Evolutionary conservation across 1,140 invertebrate genomes (phyloP).

Genomic region (Episyrphus balteatus): DNA sequence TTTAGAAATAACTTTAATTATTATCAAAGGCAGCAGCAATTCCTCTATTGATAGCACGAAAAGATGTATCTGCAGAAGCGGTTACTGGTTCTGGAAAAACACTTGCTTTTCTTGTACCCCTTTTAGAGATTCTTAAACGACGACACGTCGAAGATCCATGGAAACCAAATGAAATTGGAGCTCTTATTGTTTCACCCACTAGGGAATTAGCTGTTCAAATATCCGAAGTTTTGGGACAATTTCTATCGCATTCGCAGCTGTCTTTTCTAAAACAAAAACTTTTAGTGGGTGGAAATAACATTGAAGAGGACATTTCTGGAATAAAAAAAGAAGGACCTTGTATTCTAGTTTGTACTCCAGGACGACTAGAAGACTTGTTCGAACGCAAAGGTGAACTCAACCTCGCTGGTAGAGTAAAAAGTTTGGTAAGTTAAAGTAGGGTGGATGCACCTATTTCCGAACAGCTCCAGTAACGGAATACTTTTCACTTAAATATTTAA

Average conservation of each 20-base stretch:
- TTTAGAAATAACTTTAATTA: not conserved
- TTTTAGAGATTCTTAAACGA: slow-evolving; percentile 73
- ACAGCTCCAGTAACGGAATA: not conserved
- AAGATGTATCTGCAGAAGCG: slow-evolving; percentile 94
- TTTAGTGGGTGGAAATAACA: slow-evolving; percentile 72
- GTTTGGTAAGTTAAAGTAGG: slow-evolving; percentile 44
- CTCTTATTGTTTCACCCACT: slow-evolving; percentile 85
- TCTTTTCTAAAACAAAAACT: slow-evolving; percentile 45
- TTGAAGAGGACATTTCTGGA: slow-evolving; percentile 57
- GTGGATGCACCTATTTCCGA: too few species aligned
- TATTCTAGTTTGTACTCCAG: slow-evolving; percentile 86
- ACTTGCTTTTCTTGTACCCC: slow-evolving; percentile 83
- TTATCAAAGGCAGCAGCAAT: slow-evolving; percentile 69
- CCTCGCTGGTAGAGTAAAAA: slow-evolving; percentile 55
- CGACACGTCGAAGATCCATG: slow-evolving; percentile 48
- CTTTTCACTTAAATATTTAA: slow-evolving; percentile 2
- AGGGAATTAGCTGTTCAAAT: slow-evolving; percentile 87
- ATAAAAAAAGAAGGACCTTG: slow-evolving; percentile 64
- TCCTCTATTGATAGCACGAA: slow-evolving; percentile 76
- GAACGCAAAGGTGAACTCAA: slow-evolving; percentile 51
- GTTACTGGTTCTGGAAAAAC: slow-evolving; percentile 97
- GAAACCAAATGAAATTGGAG: slow-evolving; percentile 70
- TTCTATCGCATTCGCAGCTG: slow-evolving; percentile 31
- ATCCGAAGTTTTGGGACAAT: slow-evolving; percentile 54
- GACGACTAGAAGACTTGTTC: slow-evolving; percentile 80